Evolutionary conservation across 2,888 invertebrate species (phyloP).

Genomic region (Vandiemenella viatica): DNA sequence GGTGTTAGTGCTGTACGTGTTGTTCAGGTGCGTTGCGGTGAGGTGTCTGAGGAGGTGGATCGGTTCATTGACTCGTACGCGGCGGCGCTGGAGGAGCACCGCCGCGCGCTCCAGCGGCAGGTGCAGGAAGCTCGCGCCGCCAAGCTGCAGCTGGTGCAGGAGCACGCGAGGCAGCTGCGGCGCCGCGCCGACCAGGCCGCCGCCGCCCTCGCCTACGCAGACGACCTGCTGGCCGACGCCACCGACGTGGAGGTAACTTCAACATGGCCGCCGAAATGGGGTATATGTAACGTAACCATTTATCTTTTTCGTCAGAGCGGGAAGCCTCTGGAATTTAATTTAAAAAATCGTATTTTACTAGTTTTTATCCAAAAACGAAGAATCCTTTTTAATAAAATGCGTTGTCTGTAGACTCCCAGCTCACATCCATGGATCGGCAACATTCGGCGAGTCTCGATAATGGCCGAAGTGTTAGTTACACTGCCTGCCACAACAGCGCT

Average conservation of each 20-base stretch:
- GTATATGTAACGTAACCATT: too few species aligned
- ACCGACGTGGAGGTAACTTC: constrained; percentile 52
- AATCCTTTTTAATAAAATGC: too few species aligned
- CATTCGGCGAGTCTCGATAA: too few species aligned
- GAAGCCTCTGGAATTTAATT: too few species aligned
- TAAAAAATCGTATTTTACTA: too few species aligned
- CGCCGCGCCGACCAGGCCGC: constrained; percentile 39
- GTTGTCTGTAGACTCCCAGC: too few species aligned
- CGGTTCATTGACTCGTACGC: constrained; percentile 49
- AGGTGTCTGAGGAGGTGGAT: constrained; percentile 45
- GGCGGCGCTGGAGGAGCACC: constrained; percentile 45
- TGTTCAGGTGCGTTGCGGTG: constrained; percentile 26
- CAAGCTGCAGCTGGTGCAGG: constrained; percentile 29
- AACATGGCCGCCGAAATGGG: not conserved
- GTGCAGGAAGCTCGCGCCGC: constrained; percentile 23
- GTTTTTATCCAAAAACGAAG: too few species aligned
- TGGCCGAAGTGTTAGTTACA: too few species aligned
- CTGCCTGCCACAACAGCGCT: too few species aligned
- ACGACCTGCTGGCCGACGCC: constrained; percentile 47
- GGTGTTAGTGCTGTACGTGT: too few species aligned
- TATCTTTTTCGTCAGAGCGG: too few species aligned
- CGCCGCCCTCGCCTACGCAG: constrained; percentile 46
- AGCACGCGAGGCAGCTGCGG: constrained; percentile 32
- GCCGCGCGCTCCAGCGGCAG: constrained; percentile 34
- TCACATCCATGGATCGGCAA: too few species aligned